phyloP scores from a whole-genome alignment of 2,797 vertebrate species.

The Platalea minor region DNA sequence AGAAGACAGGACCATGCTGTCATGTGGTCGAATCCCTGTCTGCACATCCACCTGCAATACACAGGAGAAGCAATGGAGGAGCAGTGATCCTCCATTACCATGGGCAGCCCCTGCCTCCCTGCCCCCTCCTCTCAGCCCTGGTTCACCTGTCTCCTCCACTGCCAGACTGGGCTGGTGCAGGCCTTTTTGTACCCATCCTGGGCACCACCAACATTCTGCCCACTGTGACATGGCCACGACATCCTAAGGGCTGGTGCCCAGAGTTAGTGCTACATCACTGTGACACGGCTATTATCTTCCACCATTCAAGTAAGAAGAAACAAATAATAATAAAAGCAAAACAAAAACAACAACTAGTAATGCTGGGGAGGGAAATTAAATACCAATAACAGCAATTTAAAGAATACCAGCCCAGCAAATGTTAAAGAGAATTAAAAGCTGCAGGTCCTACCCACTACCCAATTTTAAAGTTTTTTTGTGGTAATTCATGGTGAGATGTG shows the following conservation, averaged over 20 bases:
- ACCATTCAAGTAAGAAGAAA: not conserved
- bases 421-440: not conserved
- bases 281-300: not conserved
- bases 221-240: rapidly evolving
- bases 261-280: not conserved
- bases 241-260: not conserved
- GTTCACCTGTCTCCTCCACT: not conserved
- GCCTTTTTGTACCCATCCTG: not conserved
- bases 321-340: not conserved
- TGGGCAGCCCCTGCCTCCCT: not conserved
- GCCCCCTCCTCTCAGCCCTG: not conserved
- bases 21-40: not conserved
- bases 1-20: not conserved
- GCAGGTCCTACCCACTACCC: not conserved
- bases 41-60: not conserved
- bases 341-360: not conserved
- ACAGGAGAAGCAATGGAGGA: not conserved
- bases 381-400: not conserved
- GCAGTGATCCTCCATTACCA: not conserved
- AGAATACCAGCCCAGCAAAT: not conserved
- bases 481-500: not conserved
- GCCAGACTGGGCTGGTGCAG: not conserved
- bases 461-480: not conserved
- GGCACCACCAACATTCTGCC: not conserved
- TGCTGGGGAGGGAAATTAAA: not conserved